Evolutionary conservation across 2,113 vertebrate genomes (phyloP), one percentile per base, ranked within the genome.

Genomic region (Galbula dea): DNA sequence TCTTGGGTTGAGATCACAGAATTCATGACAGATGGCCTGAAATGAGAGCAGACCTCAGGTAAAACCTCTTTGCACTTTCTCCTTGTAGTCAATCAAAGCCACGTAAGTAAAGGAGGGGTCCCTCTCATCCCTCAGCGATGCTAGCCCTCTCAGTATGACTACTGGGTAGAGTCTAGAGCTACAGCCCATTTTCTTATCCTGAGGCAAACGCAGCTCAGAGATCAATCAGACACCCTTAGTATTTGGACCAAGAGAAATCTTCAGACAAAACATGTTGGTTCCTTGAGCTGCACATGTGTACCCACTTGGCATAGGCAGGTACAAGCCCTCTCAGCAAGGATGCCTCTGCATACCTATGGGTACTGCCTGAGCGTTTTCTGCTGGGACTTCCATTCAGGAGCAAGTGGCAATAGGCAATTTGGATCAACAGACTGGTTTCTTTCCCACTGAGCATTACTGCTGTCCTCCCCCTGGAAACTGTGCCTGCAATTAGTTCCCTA

Each of bases 401-500:
- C 57, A 51, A 78, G 46, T 16, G 21, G 49, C 26, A 59, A 88
- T 17, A 74, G 54, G 69, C 37, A 85, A 48, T 69, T 75, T 8
- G 3, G 66, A 77, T 73, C 65, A 58, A 76, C 75, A 86, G 57
- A 83, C 45, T 48, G 41, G 29, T 74, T 89, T 92, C 59, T 71
- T 69, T 91, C 49, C 74, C 58, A 37, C 68, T 61, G 69, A 94
- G 65, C 61, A 45, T 84, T 79, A 92, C 7, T 0, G 0, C 65
- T 81, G 20, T 52, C 37, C 39, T 93, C 45, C 87, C 85, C 34
- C 43, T 90, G 95, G 92, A 95, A 96, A 81, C 83, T 95, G 93
- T 86, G 83, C 39, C 87, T 96, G 86, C 78, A 95, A 94, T 97
- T 96, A 97, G 93, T 95, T 96, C 90, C 88, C 79, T 82, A 77